These are phyloP conservation scores for Vidua chalybeata DNA, from an alignment of 2,113 vertebrate species.

Conservation along the genomic window DNA sequence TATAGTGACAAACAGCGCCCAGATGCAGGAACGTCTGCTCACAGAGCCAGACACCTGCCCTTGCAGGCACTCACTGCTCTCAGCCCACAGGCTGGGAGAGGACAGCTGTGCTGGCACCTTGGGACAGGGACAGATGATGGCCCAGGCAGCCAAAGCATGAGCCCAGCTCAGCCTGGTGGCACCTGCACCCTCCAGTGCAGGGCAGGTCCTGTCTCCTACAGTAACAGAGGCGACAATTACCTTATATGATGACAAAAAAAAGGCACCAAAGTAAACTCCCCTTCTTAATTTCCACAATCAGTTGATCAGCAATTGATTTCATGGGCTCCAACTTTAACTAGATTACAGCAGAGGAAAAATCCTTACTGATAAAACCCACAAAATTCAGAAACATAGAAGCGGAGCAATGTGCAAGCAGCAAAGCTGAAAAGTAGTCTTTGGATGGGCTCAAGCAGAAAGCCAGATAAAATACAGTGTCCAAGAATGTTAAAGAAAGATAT, in stretches of 20 bases:
- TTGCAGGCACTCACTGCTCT: not conserved
- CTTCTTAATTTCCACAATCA: not conserved
- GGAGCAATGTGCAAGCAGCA: not conserved
- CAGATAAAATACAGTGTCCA: not conserved
- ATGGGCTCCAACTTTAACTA: not conserved
- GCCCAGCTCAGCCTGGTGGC: not conserved
- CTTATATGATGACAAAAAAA: not conserved
- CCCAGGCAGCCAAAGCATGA: not conserved
- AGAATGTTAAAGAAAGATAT: not conserved
- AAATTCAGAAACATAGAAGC: not conserved
- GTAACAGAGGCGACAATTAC: not conserved
- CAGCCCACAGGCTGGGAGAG: not conserved
- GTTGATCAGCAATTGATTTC: not conserved
- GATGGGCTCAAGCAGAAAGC: not conserved
- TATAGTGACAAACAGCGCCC: constrained; percentile 46
- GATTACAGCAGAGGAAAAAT: not conserved
- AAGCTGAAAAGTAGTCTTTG: not conserved
- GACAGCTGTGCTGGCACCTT: not conserved
- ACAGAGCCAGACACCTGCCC: constrained; percentile 2
- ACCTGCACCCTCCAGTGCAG: not conserved
- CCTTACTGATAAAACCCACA: not conserved
- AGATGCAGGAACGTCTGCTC: not conserved
- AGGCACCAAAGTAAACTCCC: not conserved
- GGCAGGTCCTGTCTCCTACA: not conserved
- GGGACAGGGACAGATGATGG: not conserved